These are phyloP conservation scores for Sinella curviseta DNA, from an alignment of 1,140 invertebrate species.

Conservation along the genomic window DNA sequence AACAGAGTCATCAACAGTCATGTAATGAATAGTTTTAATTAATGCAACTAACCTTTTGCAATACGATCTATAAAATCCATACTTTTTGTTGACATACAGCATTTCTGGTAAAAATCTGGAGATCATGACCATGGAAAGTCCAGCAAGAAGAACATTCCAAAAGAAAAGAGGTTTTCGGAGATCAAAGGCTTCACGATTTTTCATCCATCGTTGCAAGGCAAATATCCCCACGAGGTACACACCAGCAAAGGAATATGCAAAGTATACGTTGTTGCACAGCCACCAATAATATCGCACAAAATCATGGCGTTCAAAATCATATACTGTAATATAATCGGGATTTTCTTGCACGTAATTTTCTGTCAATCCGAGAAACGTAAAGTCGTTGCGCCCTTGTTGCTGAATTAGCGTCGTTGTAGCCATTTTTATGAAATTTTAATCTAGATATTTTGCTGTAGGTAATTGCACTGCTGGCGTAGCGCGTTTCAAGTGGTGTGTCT, in stretches of 20 bases:
- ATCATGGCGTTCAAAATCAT: background rate
- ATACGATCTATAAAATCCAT: constrained; percentile 21
- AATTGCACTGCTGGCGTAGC: no score
- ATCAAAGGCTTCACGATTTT: constrained; percentile 5
- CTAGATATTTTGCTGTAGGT: no score
- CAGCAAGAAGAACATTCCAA: constrained; percentile 8
- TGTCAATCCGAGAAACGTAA: background rate
- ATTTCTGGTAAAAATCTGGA: background rate
- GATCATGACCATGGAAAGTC: background rate
- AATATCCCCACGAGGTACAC: constrained; percentile 1
- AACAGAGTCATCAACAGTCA: no score
- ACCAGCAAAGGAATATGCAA: background rate
- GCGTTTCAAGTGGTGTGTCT: no score
- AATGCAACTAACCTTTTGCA: constrained; percentile 18
- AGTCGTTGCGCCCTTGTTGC: background rate
- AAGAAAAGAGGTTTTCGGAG: background rate
- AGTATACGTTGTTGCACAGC: background rate
- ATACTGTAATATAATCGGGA: constrained; percentile 1
- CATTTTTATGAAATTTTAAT: no score
- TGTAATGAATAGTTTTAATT: no score
- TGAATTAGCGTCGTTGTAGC: no score
- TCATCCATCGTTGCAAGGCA: background rate
- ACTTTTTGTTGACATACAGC: background rate
- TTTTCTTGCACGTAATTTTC: background rate
- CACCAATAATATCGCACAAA: background rate